phyloP scores from a whole-genome alignment of 2,113 vertebrate species.

The Petromus typicus region DNA sequence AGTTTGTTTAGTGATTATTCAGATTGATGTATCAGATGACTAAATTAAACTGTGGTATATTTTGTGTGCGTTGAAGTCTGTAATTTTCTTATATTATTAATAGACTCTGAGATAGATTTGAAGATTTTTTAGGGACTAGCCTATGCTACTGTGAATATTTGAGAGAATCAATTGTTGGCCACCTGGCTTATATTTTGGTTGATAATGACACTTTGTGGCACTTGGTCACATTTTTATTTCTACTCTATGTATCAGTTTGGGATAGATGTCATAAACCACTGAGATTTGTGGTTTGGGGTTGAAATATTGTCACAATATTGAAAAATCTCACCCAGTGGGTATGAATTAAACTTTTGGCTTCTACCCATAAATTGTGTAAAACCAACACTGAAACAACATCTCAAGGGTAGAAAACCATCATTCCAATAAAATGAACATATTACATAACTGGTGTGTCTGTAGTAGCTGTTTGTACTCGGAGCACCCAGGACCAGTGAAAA shows the following conservation, averaged over 20 bases:
- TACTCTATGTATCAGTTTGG: constrained; percentile 47
- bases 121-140: neutral
- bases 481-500: neutral
- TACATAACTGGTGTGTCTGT: neutral
- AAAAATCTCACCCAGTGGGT: constrained; percentile 57
- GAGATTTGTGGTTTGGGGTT: constrained; percentile 67
- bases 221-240: constrained; percentile 60
- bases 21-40: neutral
- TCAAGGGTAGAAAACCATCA: constrained; percentile 23
- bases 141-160: neutral
- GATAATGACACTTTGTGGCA: constrained; percentile 41
- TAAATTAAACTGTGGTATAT: constrained; percentile 21
- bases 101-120: neutral
- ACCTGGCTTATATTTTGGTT: constrained; percentile 47
- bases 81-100: constrained; percentile 53
- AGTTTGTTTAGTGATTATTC: neutral
- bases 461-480: neutral
- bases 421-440: constrained; percentile 40
- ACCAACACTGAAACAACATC: constrained; percentile 60
- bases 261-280: constrained; percentile 45
- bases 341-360: constrained; percentile 58
- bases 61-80: neutral
- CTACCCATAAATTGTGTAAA: constrained; percentile 47
- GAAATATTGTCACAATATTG: constrained; percentile 58
- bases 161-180: constrained; percentile 10